A percentile compares a stretch with the other conserved stretches of the same genome.
phyloP scores from a whole-genome alignment of 2,113 vertebrate genomes.

The Climacteris rufus region DNA sequence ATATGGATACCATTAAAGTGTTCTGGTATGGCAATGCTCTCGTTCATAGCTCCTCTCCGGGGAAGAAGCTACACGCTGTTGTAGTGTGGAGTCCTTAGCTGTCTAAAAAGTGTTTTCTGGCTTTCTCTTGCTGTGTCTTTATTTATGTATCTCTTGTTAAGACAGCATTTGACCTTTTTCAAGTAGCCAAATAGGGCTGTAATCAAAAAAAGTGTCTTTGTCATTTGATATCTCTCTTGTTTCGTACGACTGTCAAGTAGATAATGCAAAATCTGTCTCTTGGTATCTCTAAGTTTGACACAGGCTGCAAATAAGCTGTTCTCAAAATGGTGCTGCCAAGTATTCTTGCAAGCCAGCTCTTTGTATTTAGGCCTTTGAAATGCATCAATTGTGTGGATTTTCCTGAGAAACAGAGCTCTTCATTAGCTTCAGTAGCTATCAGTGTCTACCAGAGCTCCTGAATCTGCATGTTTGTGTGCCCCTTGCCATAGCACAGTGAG shows the following conservation, averaged over 20 bases:
- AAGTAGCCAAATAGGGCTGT: background rate
- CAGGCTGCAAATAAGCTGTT: background rate
- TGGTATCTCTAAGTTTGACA: background rate
- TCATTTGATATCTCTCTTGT: background rate
- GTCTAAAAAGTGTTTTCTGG: background rate
- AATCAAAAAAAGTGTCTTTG: background rate
- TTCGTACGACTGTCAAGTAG: background rate
- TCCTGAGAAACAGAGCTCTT: background rate
- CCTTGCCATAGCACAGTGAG: background rate
- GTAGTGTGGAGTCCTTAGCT: background rate
- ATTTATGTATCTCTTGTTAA: background rate
- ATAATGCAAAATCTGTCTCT: background rate
- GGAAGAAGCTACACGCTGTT: accelerated
- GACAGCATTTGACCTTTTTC: background rate
- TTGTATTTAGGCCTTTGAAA: background rate
- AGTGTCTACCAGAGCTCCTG: background rate
- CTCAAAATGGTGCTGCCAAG: background rate
- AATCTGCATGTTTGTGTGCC: background rate
- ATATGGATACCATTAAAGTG: accelerated
- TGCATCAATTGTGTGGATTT: background rate
- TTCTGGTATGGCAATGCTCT: background rate
- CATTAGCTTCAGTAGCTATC: background rate
- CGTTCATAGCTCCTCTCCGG: background rate
- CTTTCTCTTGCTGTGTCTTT: background rate
- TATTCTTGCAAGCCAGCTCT: background rate